Conservation (phyloP, 2,888 invertebrate species). For the Alloplasta piceator region DNA sequence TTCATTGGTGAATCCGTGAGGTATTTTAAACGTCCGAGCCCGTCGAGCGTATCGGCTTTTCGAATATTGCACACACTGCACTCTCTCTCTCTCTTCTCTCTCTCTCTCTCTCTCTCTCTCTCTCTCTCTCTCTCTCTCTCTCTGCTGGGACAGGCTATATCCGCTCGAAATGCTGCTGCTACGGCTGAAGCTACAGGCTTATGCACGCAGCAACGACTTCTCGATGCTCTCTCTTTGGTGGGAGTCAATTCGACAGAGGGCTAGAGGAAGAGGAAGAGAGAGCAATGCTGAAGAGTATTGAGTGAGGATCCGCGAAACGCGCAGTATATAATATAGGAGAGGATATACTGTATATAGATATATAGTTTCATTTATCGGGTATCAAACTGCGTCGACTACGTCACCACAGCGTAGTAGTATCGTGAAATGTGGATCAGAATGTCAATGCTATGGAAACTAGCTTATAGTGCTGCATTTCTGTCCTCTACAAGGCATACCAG, state of each 20-base stretch:
- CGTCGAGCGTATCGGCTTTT: slow-evolving; percentile 67
- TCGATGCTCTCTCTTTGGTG: slow-evolving; percentile 22
- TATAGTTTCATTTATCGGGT: slow-evolving; percentile 55
- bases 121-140: not conserved
- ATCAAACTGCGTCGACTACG: slow-evolving; percentile 44
- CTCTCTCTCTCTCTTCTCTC: not conserved
- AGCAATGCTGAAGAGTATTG: not conserved
- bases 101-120: not conserved
- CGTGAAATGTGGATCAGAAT: slow-evolving; percentile 24
- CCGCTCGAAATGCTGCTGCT: slow-evolving; percentile 47
- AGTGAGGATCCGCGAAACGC: slow-evolving; percentile 20
- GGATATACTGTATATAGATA: not conserved
- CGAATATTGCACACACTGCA: slow-evolving; percentile 65
- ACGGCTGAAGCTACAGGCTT: slow-evolving; percentile 46
- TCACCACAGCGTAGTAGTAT: not conserved
- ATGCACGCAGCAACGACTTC: slow-evolving; percentile 50
- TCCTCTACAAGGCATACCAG: no score
- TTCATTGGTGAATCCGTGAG: slow-evolving; percentile 69
- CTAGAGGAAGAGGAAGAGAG: slow-evolving; percentile 11
- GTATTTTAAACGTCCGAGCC: slow-evolving; percentile 71
- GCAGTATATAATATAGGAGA: not conserved
- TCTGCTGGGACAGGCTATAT: slow-evolving; percentile 18
- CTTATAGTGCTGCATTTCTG: no score
- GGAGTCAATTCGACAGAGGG: slow-evolving; percentile 21
- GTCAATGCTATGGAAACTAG: slow-evolving; percentile 2